Evolutionary conservation across 2,797 vertebrate genomes (phyloP).

Genomic region (Trematomus bernacchii): DNA sequence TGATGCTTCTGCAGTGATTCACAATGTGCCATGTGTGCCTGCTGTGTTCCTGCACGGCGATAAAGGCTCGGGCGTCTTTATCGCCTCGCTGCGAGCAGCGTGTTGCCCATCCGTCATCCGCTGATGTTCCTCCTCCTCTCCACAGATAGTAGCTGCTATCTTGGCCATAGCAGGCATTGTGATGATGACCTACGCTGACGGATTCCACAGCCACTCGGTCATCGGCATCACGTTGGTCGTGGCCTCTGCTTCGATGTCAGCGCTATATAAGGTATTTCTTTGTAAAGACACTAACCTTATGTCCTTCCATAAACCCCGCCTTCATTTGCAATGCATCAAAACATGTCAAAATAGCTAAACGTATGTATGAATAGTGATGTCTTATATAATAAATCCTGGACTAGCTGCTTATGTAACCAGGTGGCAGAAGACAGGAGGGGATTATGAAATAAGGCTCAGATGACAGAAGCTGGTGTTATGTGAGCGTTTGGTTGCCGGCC

Average conservation of each 20-base stretch:
- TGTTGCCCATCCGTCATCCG: conserved; percentile 55
- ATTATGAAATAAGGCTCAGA: conserved; percentile 47
- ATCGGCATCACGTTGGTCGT: conserved; percentile 96
- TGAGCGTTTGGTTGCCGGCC: conserved; percentile 23
- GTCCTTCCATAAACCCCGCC: not conserved
- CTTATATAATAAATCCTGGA: conserved; percentile 50
- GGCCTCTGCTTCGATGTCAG: conserved; percentile 95
- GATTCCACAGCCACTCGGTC: conserved; percentile 97
- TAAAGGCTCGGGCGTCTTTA: conserved; percentile 43
- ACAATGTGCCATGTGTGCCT: conserved; percentile 50
- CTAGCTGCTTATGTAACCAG: conserved; percentile 48
- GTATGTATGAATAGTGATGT: conserved; percentile 17
- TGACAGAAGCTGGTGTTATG: conserved; percentile 38
- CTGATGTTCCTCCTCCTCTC: conserved; percentile 36
- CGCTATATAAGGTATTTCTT: conserved; percentile 93
- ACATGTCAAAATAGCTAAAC: conserved; percentile 10
- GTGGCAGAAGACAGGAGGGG: conserved; percentile 43
- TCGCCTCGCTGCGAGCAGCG: conserved; percentile 51
- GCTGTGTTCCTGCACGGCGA: conserved; percentile 43
- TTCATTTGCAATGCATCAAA: conserved; percentile 14
- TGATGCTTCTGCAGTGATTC: conserved; percentile 42
- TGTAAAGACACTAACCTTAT: not conserved
- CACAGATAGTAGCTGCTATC: conserved; percentile 97
- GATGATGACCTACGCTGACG: conserved; percentile 98
- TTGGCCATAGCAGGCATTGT: conserved; percentile 98